These are phyloP conservation scores for Lasioglossum leucozonium DNA, from an alignment of 2,888 invertebrate genomes.

Conservation along the genomic window DNA sequence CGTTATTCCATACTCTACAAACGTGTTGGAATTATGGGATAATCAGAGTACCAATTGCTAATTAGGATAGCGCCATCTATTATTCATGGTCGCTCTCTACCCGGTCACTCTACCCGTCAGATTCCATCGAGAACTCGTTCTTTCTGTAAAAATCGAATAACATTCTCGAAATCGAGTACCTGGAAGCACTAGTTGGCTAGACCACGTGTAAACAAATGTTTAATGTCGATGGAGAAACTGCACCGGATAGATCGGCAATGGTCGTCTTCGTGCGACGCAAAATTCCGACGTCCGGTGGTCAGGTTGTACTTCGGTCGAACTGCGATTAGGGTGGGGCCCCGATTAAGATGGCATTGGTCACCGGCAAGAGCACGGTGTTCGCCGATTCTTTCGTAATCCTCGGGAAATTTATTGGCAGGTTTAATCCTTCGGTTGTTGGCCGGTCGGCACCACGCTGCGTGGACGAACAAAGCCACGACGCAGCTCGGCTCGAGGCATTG, in stretches of 20 bases:
- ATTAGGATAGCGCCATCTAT: no score
- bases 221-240: no score
- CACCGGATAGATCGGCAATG: no score
- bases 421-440: neutral
- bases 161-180: neutral
- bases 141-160: no score
- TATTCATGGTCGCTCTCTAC: no score
- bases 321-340: neutral
- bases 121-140: no score
- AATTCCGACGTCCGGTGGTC: neutral
- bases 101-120: no score
- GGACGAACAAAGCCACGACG: neutral
- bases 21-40: no score
- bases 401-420: constrained; percentile 1
- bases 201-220: neutral
- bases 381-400: neutral
- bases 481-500: neutral
- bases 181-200: neutral
- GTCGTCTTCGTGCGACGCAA: no score
- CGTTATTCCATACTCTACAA: no score
- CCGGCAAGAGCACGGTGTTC: neutral
- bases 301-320: neutral
- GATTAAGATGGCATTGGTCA: neutral
- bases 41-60: no score
- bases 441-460: neutral